Percentiles rank a stretch among this genome's conserved stretches.
Evolutionary conservation across 2,888 invertebrate species (phyloP).

Genomic region (Apoderus coryli): DNA sequence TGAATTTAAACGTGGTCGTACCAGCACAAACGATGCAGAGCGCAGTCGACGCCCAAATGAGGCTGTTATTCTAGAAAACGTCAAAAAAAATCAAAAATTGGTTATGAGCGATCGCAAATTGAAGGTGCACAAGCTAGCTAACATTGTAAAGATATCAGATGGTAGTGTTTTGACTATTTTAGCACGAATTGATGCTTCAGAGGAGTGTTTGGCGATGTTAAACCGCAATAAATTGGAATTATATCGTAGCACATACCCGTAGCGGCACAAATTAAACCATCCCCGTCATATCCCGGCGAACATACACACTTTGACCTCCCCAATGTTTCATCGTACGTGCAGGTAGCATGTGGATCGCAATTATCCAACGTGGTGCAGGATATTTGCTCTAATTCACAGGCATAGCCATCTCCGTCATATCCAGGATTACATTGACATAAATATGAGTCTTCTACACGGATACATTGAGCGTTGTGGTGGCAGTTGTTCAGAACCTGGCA

Average conservation of each 20-base stretch:
- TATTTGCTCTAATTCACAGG: conserved; percentile 44
- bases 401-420: conserved; percentile 70
- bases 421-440: conserved; percentile 71
- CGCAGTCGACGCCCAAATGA: too few relatives aligned
- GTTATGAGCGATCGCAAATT: too few relatives aligned
- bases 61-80: too few relatives aligned
- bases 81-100: too few relatives aligned
- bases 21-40: too few relatives aligned
- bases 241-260: conserved; percentile 33
- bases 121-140: too few relatives aligned
- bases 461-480: conserved; percentile 68
- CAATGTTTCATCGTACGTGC: conserved; percentile 50
- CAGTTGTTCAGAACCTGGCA: conserved; percentile 69
- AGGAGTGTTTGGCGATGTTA: too few relatives aligned
- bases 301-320: conserved; percentile 63
- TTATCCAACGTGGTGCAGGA: conserved; percentile 43
- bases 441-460: conserved; percentile 41
- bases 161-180: too few relatives aligned
- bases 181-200: too few relatives aligned
- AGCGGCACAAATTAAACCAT: conserved; percentile 61
- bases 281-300: conserved; percentile 64
- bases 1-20: too few relatives aligned
- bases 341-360: conserved; percentile 63
- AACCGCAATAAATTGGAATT: too few relatives aligned
- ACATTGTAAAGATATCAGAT: too few relatives aligned